Base-by-base conservation (phyloP, 2,113 vertebrate genomes). In the Phaethornis superciliosus region DNA sequence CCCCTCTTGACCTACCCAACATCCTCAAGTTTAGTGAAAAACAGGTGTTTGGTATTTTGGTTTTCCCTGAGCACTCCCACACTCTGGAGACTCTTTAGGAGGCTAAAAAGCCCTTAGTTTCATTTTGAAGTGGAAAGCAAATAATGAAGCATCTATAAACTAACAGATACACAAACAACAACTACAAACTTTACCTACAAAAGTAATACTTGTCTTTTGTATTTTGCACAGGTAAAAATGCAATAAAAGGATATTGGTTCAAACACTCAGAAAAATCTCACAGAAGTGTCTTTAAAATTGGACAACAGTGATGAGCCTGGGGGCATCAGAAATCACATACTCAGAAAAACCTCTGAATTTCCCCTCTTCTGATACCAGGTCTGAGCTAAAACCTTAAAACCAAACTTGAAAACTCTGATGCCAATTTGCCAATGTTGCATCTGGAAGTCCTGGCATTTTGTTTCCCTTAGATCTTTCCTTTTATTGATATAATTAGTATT, bases 11-110 rank as follows among this genome's bases (percentile, higher is more conserved):
- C 94, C 95, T 95, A 92, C 91, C 90, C 92, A 91, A 95, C 94
- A 88, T 92, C 95, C 95, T 89, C 94, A 94, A 89, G 49, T 94
- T 88, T 97, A 96, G 95, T 96, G 95, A 91, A 89, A 97, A 96
- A 96, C 96, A 97, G 95, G 95, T 97, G 95, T 96, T 89, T 94
- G 88, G 60, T 81, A 81, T 92, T 89, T 95, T 88, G 79, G 60
- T 32, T 95, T 82, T 94, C 24, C 52, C 75, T 68, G 24, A 80
- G 59, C 54, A 46, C 77, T 93, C 55, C 72, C 81, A 87, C 74
- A 82, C 40, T 13, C 51, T 35, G 59, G 67, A 10, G 35, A 74
- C 77, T 51, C 83, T 77, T 80, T 56, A 78, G 69, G 55, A n/a
- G 49, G 10, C 54, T 47, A 60, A 89, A 91, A 2, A n/a, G 28